Evolutionary conservation across 2,113 vertebrate species (phyloP).

Genomic region (Agelaius tricolor): DNA sequence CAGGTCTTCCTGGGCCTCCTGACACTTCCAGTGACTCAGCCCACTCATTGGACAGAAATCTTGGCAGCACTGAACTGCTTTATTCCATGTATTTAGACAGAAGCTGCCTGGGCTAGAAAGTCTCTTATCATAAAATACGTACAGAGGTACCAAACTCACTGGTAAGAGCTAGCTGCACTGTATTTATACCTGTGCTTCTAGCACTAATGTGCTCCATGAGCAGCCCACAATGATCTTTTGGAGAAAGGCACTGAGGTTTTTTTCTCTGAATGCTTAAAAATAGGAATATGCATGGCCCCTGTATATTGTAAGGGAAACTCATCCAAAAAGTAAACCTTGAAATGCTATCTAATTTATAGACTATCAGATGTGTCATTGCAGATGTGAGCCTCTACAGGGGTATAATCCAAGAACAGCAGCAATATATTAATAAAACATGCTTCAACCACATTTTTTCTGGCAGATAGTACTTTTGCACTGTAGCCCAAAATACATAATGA

Average conservation of each 20-base stretch:
- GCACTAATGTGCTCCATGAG: background rate
- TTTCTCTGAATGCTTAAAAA: background rate
- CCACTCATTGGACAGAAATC: background rate
- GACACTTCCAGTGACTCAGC: background rate
- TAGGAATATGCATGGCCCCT: background rate
- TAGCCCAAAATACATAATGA: slow-evolving; percentile 36
- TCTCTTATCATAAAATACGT: background rate
- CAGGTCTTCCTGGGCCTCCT: background rate
- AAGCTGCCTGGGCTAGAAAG: background rate
- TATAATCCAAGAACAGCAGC: slow-evolving; percentile 62
- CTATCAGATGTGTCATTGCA: slow-evolving; percentile 17
- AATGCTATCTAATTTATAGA: background rate
- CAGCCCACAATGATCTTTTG: background rate
- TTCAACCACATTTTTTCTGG: slow-evolving; percentile 19
- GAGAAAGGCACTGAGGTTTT: background rate
- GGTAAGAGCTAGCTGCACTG: background rate
- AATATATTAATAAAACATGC: slow-evolving; percentile 58
- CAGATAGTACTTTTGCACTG: slow-evolving; percentile 17
- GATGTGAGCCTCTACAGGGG: slow-evolving; percentile 9
- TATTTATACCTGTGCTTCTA: background rate
- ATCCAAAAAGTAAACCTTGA: background rate
- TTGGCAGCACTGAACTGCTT: background rate
- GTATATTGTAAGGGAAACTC: background rate
- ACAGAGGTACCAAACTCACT: background rate
- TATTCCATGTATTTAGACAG: background rate